Evolutionary conservation across 2,888 invertebrate species (phyloP).

Genomic region (Brenthis ino): DNA sequence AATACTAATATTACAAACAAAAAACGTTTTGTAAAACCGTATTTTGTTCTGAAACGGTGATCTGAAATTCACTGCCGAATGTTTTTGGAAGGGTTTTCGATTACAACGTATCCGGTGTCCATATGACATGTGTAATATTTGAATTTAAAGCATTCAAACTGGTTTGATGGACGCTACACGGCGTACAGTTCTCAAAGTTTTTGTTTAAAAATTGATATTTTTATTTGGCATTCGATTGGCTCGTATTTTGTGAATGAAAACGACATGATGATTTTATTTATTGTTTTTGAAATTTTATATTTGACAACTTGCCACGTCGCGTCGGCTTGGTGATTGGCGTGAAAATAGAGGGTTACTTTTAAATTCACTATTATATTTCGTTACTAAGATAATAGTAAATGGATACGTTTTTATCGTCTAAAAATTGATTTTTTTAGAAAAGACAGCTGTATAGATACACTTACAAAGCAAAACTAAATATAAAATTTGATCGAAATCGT

Average conservation of each 20-base stretch:
- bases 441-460: too few relatives aligned
- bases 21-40: too few relatives aligned
- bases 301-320: neutral
- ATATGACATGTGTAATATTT: conserved; percentile 33
- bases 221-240: conserved; percentile 18
- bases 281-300: conserved; percentile 7
- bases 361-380: too few relatives aligned
- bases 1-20: too few relatives aligned
- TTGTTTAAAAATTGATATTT: conserved; percentile 12
- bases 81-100: conserved; percentile 5
- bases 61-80: conserved; percentile 7
- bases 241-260: conserved; percentile 6
- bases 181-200: conserved; percentile 1
- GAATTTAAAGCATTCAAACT: conserved; percentile 24
- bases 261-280: neutral
- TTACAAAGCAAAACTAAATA: too few relatives aligned
- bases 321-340: too few relatives aligned
- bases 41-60: neutral
- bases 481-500: too few relatives aligned
- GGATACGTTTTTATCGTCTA: too few relatives aligned
- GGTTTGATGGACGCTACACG: conserved; percentile 7
- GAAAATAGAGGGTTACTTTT: too few relatives aligned
- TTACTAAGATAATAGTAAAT: too few relatives aligned
- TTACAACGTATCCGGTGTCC: neutral
- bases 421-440: too few relatives aligned